Evolutionary conservation across 35 echinoderm and acorn worm species (phyloP).

Genomic region (Lytechinus variegatus): DNA sequence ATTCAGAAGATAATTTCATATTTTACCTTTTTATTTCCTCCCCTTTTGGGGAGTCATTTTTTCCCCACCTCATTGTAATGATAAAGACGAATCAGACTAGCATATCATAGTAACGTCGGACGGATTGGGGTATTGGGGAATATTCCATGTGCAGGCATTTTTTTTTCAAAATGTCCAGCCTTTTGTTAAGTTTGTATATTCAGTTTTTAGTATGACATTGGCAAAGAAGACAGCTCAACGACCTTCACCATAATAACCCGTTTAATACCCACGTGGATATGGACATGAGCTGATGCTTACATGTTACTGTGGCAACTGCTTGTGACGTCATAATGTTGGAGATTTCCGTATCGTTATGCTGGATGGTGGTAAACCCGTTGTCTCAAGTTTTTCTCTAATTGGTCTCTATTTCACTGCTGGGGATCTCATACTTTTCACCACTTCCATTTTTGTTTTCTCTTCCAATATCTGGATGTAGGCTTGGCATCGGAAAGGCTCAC

Average conservation of each 20-base stretch:
- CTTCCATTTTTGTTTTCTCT: not conserved
- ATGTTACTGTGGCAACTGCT: not conserved
- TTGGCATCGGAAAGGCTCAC: not conserved
- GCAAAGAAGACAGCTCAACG: not conserved
- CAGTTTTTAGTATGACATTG: not conserved
- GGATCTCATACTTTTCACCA: not conserved
- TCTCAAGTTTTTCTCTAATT: not conserved
- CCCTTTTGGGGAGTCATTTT: too few species aligned
- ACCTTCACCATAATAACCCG: not conserved
- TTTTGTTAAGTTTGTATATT: too few species aligned
- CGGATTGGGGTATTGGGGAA: too few species aligned
- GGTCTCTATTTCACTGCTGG: not conserved
- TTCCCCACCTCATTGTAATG: too few species aligned
- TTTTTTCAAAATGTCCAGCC: too few species aligned
- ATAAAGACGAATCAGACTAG: too few species aligned
- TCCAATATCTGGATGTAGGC: not conserved
- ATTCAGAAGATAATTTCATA: too few species aligned
- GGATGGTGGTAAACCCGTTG: not conserved
- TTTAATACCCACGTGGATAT: not conserved
- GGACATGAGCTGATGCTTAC: slow-evolving; percentile 6
- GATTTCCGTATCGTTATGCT: not conserved
- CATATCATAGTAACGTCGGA: too few species aligned
- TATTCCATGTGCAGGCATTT: too few species aligned
- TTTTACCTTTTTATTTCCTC: too few species aligned
- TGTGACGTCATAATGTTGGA: not conserved